phyloP scores from a whole-genome alignment of 2,113 vertebrate genomes.

The Crypturellus undulatus region DNA sequence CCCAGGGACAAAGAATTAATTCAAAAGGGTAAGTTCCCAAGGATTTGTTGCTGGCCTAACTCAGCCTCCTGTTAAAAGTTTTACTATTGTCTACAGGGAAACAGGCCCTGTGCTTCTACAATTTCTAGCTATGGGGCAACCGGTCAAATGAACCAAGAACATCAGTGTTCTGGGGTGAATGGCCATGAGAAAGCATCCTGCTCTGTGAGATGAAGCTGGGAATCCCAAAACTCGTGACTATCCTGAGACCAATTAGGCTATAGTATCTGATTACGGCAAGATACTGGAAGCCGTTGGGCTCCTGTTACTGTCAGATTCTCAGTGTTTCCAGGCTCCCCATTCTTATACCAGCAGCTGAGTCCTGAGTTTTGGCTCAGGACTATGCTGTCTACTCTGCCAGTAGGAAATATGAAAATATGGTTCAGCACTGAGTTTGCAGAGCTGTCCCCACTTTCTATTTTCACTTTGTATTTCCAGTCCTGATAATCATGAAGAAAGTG shows the following conservation, averaged over 20 bases:
- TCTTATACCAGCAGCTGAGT: background rate
- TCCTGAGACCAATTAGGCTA: background rate
- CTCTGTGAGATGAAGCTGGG: background rate
- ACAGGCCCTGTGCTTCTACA: background rate
- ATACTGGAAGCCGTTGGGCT: accelerated
- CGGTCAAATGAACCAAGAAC: background rate
- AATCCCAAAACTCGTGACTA: background rate
- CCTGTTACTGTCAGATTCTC: background rate
- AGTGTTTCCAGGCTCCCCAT: background rate
- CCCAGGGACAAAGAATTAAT: accelerated
- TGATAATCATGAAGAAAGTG: background rate
- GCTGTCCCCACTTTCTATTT: no score
- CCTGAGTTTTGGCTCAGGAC: background rate
- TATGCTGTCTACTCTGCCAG: background rate
- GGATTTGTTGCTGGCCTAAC: background rate
- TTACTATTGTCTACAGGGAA: background rate
- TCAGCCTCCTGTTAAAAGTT: background rate
- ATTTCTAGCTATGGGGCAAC: background rate
- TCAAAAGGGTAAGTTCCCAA: background rate
- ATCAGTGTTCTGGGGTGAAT: background rate
- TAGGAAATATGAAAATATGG: background rate
- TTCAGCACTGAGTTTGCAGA: background rate
- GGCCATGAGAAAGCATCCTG: background rate
- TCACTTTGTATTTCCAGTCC: background rate
- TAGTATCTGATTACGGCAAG: background rate